phyloP scores from a whole-genome alignment of 2,888 invertebrate genomes.

The Hemistola chrysoprasaria region DNA sequence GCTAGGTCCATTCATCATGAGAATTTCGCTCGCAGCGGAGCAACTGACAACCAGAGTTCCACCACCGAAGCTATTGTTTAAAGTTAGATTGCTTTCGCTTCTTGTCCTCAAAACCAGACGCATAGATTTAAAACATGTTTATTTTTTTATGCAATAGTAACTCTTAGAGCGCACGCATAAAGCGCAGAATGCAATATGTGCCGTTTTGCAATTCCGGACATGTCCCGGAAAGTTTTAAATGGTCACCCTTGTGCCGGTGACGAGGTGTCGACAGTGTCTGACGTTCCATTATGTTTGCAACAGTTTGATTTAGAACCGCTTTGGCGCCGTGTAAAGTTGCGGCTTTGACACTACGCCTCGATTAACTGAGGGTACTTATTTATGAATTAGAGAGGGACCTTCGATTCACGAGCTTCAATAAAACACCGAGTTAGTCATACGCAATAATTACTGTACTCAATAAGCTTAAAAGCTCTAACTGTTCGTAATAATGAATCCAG shows the following conservation, averaged over 20 bases:
- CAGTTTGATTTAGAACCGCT: constrained; percentile 39
- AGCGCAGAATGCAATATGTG: constrained; percentile 20
- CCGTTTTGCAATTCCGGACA: constrained; percentile 21
- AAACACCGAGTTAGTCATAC: too few relatives aligned
- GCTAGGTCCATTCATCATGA: constrained; percentile 15
- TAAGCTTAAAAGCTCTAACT: too few relatives aligned
- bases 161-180: constrained; percentile 6
- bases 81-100: constrained; percentile 59
- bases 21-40: constrained; percentile 10
- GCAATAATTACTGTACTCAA: too few relatives aligned
- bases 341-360: constrained; percentile 16
- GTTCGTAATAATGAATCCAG: too few relatives aligned
- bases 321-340: constrained; percentile 20
- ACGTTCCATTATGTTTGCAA: constrained; percentile 57
- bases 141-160: constrained; percentile 9
- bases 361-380: constrained; percentile 11
- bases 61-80: constrained; percentile 47
- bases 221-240: constrained; percentile 55
- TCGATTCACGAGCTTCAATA: constrained; percentile 9
- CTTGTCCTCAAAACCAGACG: constrained; percentile 29
- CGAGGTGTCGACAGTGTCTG: constrained; percentile 51
- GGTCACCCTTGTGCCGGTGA: constrained; percentile 55
- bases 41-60: constrained; percentile 32
- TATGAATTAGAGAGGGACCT: constrained; percentile 12
- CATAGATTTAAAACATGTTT: constrained; percentile 18